A percentile compares a stretch with the other conserved stretches of the same genome.
Conservation (phyloP, 2,888 invertebrate genomes). For the Nomada lathburiana region DNA sequence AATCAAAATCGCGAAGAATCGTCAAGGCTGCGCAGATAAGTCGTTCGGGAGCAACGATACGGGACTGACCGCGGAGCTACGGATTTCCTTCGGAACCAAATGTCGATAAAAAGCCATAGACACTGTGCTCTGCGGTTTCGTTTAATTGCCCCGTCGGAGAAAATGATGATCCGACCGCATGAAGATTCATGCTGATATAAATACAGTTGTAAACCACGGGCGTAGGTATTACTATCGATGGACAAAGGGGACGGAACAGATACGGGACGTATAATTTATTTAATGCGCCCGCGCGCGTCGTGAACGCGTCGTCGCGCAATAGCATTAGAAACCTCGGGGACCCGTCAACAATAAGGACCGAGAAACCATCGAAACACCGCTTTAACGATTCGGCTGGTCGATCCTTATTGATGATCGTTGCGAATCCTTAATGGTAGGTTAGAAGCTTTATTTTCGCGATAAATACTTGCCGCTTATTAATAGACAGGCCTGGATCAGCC, state of each 20-base stretch:
- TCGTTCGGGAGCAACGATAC: not conserved
- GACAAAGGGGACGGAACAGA: not conserved
- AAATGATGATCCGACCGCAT: conserved; percentile 1
- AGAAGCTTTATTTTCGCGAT: not conserved
- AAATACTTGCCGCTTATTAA: not conserved
- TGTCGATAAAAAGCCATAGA: conserved; percentile 37
- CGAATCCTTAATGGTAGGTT: not conserved
- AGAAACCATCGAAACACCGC: not conserved
- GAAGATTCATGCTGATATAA: conserved; percentile 17
- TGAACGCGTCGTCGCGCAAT: not conserved
- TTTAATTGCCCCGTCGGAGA: conserved; percentile 29
- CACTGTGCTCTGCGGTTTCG: conserved; percentile 33
- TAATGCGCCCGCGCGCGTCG: not conserved
- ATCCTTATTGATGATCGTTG: not conserved
- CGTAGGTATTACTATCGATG: not conserved
- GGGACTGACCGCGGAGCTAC: conserved; percentile 17
- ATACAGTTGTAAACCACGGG: not conserved
- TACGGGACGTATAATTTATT: not conserved
- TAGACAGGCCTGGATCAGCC: not conserved
- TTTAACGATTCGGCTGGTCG: not conserved
- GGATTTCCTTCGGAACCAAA: conserved; percentile 25
- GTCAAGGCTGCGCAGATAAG: not conserved
- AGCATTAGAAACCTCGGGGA: not conserved
- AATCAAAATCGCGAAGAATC: not conserved
- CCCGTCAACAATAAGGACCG: not conserved